Conservation (phyloP, 2,113 vertebrate genomes). For the Baryphthengus martii region DNA sequence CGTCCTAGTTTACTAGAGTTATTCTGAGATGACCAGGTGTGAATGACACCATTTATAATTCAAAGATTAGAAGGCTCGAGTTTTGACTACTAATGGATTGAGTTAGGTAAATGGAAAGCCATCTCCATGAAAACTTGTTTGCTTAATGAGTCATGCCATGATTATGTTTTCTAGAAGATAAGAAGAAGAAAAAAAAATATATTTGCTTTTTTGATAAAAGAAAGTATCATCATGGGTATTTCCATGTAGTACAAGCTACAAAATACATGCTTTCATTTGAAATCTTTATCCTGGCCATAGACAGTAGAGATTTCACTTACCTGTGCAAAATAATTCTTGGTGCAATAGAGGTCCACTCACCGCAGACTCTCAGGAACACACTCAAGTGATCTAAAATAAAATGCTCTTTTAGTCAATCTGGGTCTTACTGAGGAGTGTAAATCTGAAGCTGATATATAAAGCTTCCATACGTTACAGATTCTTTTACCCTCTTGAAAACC, state of each 20-base stretch:
- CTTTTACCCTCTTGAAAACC: background rate
- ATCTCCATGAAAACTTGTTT: background rate
- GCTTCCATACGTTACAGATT: fast-evolving
- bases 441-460: background rate
- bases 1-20: background rate
- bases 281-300: background rate
- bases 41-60: background rate
- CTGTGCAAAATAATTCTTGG: background rate
- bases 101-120: background rate
- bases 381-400: background rate
- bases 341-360: background rate
- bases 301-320: background rate
- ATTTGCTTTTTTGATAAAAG: background rate
- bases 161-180: background rate
- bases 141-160: background rate
- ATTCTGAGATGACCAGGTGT: background rate
- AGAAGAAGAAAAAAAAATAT: background rate
- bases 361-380: background rate
- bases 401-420: fast-evolving
- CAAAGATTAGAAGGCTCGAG: background rate
- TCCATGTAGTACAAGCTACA: background rate
- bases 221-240: background rate
- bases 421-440: background rate
- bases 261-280: background rate
- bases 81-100: background rate